These are phyloP conservation scores for Mesoligia furuncula DNA, from an alignment of 2,888 invertebrate species.

Conservation along the genomic window DNA sequence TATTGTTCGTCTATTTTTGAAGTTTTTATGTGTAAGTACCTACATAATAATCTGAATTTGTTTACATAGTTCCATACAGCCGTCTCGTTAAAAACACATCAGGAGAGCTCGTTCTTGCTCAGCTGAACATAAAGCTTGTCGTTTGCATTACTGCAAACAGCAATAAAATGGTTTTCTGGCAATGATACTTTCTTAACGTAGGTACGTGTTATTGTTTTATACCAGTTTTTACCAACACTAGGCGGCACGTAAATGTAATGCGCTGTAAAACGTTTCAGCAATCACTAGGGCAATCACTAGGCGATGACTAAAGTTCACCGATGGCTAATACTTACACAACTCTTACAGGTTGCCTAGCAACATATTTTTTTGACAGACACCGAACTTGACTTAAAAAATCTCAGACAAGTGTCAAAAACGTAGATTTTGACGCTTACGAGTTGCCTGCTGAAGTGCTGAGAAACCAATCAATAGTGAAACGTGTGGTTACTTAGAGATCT, in stretches of 20 bases:
- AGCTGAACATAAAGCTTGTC: slow-evolving; percentile 33
- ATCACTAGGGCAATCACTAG: background rate
- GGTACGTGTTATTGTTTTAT: slow-evolving; percentile 7
- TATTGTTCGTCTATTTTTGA: slow-evolving; percentile 59
- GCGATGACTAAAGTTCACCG: background rate
- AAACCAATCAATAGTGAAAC: background rate
- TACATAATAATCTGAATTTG: slow-evolving; percentile 53
- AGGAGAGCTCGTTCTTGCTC: slow-evolving; percentile 20
- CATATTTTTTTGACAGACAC: background rate
- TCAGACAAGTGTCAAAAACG: background rate
- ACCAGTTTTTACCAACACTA: background rate
- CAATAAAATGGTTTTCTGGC: slow-evolving; percentile 25
- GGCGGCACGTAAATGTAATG: background rate
- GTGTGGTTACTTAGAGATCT: background rate
- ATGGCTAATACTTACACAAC: background rate
- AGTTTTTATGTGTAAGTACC: slow-evolving; percentile 49
- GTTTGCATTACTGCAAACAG: slow-evolving; percentile 26
- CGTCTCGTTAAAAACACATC: slow-evolving; percentile 58
- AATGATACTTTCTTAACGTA: slow-evolving; percentile 15
- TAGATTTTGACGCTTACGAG: background rate
- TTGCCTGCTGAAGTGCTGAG: background rate
- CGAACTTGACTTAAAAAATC: background rate
- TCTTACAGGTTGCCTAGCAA: background rate
- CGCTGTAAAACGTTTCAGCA: background rate
- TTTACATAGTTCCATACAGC: slow-evolving; percentile 47